phyloP scores from a whole-genome alignment of 2,888 invertebrate genomes.

The Phlogophora meticulosa region DNA sequence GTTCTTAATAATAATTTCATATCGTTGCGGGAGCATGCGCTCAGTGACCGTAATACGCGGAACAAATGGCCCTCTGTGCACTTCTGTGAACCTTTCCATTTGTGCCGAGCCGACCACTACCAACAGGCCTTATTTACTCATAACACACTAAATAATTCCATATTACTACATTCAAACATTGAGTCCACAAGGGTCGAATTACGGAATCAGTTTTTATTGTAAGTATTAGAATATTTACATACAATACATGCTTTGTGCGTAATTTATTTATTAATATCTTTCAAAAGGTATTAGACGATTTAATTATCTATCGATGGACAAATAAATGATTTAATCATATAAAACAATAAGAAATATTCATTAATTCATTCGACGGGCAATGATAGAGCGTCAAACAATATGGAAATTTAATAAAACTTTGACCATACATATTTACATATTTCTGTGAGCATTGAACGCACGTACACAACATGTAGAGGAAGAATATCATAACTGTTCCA shows the following conservation, averaged over 20 bases:
- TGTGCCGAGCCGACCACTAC: slow-evolving; percentile 74
- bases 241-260: slow-evolving; percentile 70
- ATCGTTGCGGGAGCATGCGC: slow-evolving; percentile 73
- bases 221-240: slow-evolving; percentile 70
- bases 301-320: slow-evolving; percentile 26
- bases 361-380: slow-evolving; percentile 20
- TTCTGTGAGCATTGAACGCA: slow-evolving; percentile 81
- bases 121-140: slow-evolving; percentile 76
- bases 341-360: slow-evolving; percentile 51
- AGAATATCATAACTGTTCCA: slow-evolving; percentile 89
- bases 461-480: slow-evolving; percentile 84
- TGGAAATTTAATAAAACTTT: slow-evolving; percentile 75
- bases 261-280: slow-evolving; percentile 70
- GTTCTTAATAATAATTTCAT: slow-evolving; percentile 88
- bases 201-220: slow-evolving; percentile 62
- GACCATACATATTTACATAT: slow-evolving; percentile 80
- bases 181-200: slow-evolving; percentile 63
- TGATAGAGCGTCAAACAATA: slow-evolving; percentile 55
- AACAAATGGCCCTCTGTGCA: slow-evolving; percentile 86
- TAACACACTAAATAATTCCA: slow-evolving; percentile 79
- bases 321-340: slow-evolving; percentile 42
- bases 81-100: slow-evolving; percentile 87
- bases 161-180: slow-evolving; percentile 66
- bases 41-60: slow-evolving; percentile 79
- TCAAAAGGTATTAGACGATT: slow-evolving; percentile 44